Evolutionary conservation across 23 tunicate species (phyloP).

Genomic region (Aplidium turbinatum): DNA sequence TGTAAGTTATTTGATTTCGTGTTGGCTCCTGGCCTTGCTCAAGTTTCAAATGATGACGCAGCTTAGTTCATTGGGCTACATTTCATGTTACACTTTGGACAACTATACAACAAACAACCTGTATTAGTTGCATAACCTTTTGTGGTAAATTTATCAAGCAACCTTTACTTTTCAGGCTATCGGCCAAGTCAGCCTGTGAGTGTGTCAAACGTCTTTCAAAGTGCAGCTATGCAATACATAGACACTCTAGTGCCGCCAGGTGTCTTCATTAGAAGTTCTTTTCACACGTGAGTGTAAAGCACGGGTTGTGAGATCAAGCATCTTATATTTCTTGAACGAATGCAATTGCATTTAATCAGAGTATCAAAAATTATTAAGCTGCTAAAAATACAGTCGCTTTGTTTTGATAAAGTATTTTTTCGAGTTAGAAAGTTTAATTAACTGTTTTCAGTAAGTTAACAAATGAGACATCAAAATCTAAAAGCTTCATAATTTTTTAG

Average conservation of each 20-base stretch:
- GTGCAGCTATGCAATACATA: slow-evolving; percentile 74
- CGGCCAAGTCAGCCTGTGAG: slow-evolving; percentile 37
- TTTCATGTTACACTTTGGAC: too few species aligned
- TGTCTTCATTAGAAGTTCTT: slow-evolving; percentile 42
- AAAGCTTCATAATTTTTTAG: background rate
- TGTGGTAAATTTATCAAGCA: too few species aligned
- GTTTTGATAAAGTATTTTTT: background rate
- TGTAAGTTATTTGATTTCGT: too few species aligned
- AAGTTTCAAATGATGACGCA: too few species aligned
- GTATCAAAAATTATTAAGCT: background rate
- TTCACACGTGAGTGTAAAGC: slow-evolving; percentile 21
- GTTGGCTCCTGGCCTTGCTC: too few species aligned
- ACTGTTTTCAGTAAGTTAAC: background rate
- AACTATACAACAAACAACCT: too few species aligned
- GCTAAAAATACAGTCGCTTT: background rate
- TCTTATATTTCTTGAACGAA: background rate
- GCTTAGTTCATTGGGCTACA: too few species aligned
- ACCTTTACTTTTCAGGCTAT: slow-evolving; percentile 48
- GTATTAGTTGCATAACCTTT: too few species aligned
- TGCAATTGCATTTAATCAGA: background rate
- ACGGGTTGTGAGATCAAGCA: background rate
- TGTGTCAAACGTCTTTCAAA: slow-evolving; percentile 69
- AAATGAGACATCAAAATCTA: background rate
- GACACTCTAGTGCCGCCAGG: slow-evolving; percentile 80
- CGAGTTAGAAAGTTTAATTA: background rate